Conservation (phyloP, 1,140 invertebrate species). For the Macrobrachium nipponense region DNA sequence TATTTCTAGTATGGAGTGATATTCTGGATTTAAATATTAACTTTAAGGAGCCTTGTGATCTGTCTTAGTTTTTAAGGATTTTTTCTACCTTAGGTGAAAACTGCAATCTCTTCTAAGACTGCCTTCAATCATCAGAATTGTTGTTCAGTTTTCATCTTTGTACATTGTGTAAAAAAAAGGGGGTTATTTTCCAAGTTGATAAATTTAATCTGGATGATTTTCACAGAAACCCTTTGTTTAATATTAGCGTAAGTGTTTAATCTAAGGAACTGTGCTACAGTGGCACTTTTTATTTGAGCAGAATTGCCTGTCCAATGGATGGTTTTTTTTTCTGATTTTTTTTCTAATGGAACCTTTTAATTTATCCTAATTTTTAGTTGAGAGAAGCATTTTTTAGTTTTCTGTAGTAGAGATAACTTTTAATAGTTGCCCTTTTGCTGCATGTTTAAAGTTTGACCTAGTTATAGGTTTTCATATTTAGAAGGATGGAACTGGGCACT, state of each 20-base stretch:
- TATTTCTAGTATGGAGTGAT: constrained; percentile 52
- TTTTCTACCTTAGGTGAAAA: constrained; percentile 58
- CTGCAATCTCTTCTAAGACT: constrained; percentile 51
- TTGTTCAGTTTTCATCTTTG: constrained; percentile 59
- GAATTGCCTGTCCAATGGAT: too few species aligned
- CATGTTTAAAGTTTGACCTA: too few species aligned
- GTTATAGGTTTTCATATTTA: too few species aligned
- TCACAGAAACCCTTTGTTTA: too few species aligned
- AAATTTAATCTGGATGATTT: constrained; percentile 57
- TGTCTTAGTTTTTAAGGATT: constrained; percentile 59
- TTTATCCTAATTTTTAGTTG: too few species aligned
- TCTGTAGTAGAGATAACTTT: too few species aligned
- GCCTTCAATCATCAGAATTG: constrained; percentile 42
- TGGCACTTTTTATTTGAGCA: neutral
- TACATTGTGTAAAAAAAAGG: constrained; percentile 58
- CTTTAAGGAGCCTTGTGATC: constrained; percentile 58
- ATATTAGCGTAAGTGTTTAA: neutral
- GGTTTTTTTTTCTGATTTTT: too few species aligned
- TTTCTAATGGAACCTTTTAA: too few species aligned
- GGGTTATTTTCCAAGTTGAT: constrained; percentile 48
- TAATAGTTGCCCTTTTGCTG: too few species aligned
- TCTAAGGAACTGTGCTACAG: constrained; percentile 24
- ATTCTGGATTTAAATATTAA: constrained; percentile 57
- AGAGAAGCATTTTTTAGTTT: too few species aligned
- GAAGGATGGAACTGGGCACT: too few species aligned